Conservation (phyloP, 2,797 vertebrate genomes). For the Mallotus villosus region DNA sequence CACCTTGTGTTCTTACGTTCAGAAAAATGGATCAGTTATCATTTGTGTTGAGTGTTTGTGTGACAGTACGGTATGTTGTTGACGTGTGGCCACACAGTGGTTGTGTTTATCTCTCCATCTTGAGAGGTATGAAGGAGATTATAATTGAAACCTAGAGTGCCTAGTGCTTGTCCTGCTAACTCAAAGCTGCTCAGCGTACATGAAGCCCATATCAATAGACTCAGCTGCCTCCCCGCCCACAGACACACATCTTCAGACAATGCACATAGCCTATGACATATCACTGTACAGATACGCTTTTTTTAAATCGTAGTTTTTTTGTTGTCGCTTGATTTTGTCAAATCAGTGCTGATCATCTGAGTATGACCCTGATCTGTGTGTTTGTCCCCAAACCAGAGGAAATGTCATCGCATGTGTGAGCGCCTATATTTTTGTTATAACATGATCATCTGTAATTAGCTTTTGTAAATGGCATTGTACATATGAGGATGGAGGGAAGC, state of each 20-base stretch:
- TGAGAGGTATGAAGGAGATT: constrained; percentile 14
- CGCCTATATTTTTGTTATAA: constrained; percentile 63
- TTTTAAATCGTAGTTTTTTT: constrained; percentile 27
- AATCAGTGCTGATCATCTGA: not conserved
- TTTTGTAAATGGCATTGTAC: constrained; percentile 60
- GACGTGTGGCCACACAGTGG: constrained; percentile 13
- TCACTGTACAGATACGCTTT: not conserved
- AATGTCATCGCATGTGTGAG: constrained; percentile 37
- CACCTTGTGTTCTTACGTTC: not conserved
- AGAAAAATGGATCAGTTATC: not conserved
- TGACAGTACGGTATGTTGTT: not conserved
- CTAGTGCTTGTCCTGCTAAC: constrained; percentile 67
- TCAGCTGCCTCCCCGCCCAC: not conserved
- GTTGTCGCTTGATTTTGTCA: constrained; percentile 23
- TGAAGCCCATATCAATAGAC: constrained; percentile 10
- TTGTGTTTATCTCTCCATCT: constrained; percentile 6
- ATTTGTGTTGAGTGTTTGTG: not conserved
- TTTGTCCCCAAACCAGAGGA: not conserved
- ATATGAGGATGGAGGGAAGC: constrained; percentile 36
- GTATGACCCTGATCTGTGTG: not conserved
- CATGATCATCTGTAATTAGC: constrained; percentile 51
- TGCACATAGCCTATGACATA: not conserved
- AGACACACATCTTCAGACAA: not conserved
- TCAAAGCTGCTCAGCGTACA: constrained; percentile 36
- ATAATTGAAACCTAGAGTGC: constrained; percentile 62